A percentile compares a stretch with the other conserved stretches of the same genome.
Conservation (phyloP, 2,113 vertebrate species). For the Tursiops truncatus region DNA sequence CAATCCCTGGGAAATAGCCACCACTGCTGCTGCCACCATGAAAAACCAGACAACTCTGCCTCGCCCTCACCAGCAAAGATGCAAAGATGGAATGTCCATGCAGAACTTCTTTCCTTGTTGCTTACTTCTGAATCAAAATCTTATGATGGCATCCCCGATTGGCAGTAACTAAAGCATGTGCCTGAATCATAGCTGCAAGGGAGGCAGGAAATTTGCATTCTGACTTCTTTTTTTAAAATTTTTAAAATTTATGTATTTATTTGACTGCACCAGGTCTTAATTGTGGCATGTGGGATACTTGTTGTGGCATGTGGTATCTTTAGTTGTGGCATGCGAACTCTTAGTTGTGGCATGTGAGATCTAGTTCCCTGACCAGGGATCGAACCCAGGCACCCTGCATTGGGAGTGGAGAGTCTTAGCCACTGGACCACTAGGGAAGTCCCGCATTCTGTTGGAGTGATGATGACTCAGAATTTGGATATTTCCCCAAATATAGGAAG, state of each 20-base stretch:
- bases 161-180: not conserved
- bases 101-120: not conserved
- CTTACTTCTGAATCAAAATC: not conserved
- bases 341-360: too few species aligned
- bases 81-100: not conserved
- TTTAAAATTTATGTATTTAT: too few species aligned
- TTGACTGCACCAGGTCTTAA: too few species aligned
- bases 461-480: not conserved
- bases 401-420: too few species aligned
- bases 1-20: not conserved
- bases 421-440: too few species aligned
- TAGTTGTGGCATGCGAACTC: too few species aligned
- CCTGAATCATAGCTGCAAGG: conserved; percentile 2
- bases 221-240: not conserved
- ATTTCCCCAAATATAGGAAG: not conserved
- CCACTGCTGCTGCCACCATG: not conserved
- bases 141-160: not conserved
- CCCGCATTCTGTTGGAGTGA: not conserved
- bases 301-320: too few species aligned
- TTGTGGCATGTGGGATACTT: too few species aligned
- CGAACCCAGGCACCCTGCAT: too few species aligned
- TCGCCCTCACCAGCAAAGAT: not conserved
- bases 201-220: not conserved
- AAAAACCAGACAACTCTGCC: not conserved
- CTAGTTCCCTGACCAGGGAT: too few species aligned